Evolutionary conservation across 2,797 vertebrate species (phyloP).

Genomic region (Platalea minor): DNA sequence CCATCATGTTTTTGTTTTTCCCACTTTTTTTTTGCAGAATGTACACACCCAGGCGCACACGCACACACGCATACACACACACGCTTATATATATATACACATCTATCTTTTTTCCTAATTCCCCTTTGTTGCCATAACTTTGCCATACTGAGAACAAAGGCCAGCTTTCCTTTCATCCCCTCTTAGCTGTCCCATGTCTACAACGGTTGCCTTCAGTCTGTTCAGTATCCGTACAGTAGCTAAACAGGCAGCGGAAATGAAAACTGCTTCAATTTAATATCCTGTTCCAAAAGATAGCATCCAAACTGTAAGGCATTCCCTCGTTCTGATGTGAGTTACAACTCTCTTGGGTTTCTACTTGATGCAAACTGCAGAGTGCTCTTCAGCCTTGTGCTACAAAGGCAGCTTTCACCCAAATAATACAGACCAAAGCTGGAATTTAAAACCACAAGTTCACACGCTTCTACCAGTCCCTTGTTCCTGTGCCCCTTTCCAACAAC

Average conservation of each 20-base stretch:
- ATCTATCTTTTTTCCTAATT: not conserved
- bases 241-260: constrained; percentile 60
- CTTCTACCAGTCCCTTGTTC: constrained; percentile 25
- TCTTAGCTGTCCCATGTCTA: not conserved
- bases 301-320: constrained; percentile 25
- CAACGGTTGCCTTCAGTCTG: constrained; percentile 36
- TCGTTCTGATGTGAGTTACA: constrained; percentile 8
- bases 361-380: constrained; percentile 47
- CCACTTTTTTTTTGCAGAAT: not conserved
- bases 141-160: not conserved
- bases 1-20: constrained; percentile 8
- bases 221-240: constrained; percentile 45
- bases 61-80: not conserved
- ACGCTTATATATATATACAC: not conserved
- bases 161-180: not conserved
- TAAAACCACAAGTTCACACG: constrained; percentile 15
- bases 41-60: not conserved
- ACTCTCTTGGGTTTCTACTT: constrained; percentile 36
- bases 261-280: constrained; percentile 53
- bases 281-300: constrained; percentile 34
- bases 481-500: constrained; percentile 23
- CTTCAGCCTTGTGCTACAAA: constrained; percentile 38
- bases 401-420: constrained; percentile 37
- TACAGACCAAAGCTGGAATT: not conserved
- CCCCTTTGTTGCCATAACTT: not conserved